Base-by-base conservation (phyloP, 2,113 vertebrate species). In the Pimephales promelas region DNA sequence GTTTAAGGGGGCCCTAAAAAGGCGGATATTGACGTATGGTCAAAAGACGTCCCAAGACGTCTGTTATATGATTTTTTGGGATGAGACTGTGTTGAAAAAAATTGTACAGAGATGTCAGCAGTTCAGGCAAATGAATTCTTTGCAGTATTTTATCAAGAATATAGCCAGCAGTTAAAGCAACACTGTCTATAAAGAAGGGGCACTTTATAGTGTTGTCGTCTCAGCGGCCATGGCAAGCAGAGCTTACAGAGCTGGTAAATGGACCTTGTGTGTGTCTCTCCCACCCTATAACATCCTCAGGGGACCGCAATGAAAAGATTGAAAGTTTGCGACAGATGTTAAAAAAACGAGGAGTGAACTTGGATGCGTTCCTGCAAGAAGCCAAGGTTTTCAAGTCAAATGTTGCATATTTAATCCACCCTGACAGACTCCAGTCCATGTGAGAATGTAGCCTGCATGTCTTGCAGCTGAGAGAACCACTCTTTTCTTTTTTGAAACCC, bases 391-490 rank as follows among this genome's bases (percentile, higher is more conserved):
- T 91, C 79, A 79, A 54, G 83, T 82, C 79, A 87, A 88, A 88
- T 81, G 83, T 86, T 92, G 88, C 90, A 92, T 92, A 91, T 93
- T 93, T 92, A 91, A 92, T 91, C 56, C 26, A 2, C n/a, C n/a
- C 64, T 54, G 76, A 85, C 85, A 84, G 79, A 89, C 83, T 85
- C 57, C 10, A 85, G 75, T 76, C 70, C 71, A 81, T 74, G 86
- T 81, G 77, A 87, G 28, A 81, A 54, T 54, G 81, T 34, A 20
- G 72, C 43, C 79, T 16, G 72, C 43, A 77, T 16, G 52, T 73
- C 28, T 77, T 16, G 68, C 82, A 10, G 14, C 83, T 88, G 79
- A 40, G 14, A 43, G 28, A 78, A 80, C 43, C 3, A 10, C 18
- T 57, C 52, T 14, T 79, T 28, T 20, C 66, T 78, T 81, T 34